Base-by-base conservation (phyloP, 2,797 vertebrate species). In the Carcharodon carcharias region DNA sequence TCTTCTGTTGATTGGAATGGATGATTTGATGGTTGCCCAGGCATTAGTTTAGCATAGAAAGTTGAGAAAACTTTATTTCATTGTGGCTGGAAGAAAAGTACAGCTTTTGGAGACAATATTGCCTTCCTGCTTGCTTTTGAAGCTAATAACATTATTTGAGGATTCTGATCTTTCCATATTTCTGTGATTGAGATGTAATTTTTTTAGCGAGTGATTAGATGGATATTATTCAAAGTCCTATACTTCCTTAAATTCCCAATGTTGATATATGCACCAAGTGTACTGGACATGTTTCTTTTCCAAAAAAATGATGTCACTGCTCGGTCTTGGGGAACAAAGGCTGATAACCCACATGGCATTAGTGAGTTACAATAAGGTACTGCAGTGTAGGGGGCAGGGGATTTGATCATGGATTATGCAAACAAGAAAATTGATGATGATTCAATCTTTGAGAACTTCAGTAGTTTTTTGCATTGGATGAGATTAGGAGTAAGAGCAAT, bases 1-100 rank as follows among this genome's bases (percentile, higher is more conserved):
- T 97, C 94, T 96, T 97, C 97, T 97, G 96, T 95, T 56, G 97
- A 96, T 97, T 96, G 97, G 97, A 96, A 96, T 94, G 65, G 96
- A 97, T 97, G 97, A 96, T 96, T 96, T 96, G 26, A 97, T 96
- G 97, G 97, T 97, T 97, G 63, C 97, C 97, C 96, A 0, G 96
- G 92, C 96, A 73, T 87, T 97, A 97, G 97, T 97, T 95, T 96
- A 96, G 97, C 96, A 97, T 96, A 0, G 95, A 96, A 97, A 97
- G 92, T 93, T 96, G 97, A 97, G 97, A 97, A 97, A 95, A 95
- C 65, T 71, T 26, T 95, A 71, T 56, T 63, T 56, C 45, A 8
- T 95, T 95, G 28, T 28, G 50, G 93, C 40, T 93, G 91, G 18
- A n/a, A 63, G 61, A 93, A 95, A 28, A 4, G 31, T 31, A n/a